These are phyloP conservation scores for Lethenteron reissneri DNA, from an alignment of 2,113 vertebrate genomes.

Conservation along the genomic window DNA sequence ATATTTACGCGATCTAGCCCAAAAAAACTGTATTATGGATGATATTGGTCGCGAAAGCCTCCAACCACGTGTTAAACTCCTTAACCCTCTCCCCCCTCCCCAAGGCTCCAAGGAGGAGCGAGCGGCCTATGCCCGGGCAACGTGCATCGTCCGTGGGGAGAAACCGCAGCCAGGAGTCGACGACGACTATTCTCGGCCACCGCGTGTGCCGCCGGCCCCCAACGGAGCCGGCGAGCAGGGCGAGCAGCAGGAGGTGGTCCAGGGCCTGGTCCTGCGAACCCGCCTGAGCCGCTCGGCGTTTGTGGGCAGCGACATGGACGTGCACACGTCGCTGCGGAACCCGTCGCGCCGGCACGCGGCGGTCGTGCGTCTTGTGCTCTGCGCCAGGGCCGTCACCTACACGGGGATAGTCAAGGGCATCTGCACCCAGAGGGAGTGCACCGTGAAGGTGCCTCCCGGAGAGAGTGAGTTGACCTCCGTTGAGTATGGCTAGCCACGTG, in stretches of 20 bases:
- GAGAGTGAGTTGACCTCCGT: background rate
- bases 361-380: background rate
- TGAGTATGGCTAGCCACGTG: no score
- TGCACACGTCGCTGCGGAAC: conserved; percentile 4
- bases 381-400: conserved; percentile 5
- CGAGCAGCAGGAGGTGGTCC: no score
- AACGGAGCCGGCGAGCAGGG: no score
- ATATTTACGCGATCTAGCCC: no score
- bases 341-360: background rate
- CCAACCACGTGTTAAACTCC: no score
- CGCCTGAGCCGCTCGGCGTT: conserved; percentile 6
- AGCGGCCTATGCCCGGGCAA: background rate
- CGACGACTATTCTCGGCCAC: no score
- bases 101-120: conserved; percentile 5
- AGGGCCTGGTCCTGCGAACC: background rate
- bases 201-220: no score
- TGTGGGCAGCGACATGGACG: conserved; percentile 2
- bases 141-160: background rate
- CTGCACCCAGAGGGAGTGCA: background rate
- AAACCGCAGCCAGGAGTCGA: no score
- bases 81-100: no score
- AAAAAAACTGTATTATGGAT: no score
- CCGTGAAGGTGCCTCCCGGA: background rate
- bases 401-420: background rate
- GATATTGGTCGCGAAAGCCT: no score